Base-by-base conservation (phyloP, 2,797 vertebrate genomes). In the Rachycentron canadum region DNA sequence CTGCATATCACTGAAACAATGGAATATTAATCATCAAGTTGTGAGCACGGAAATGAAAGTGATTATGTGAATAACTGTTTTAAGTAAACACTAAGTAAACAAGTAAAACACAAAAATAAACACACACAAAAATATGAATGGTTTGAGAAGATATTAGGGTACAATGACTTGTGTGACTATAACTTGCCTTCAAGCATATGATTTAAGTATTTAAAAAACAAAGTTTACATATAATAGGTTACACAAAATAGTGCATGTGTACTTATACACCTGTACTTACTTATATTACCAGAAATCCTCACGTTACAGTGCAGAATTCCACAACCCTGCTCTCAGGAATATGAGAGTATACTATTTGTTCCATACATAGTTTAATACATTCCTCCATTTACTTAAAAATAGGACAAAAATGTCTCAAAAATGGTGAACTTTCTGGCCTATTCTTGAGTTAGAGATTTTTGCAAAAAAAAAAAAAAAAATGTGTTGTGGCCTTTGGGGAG, bases 11-110 rank as follows among this genome's bases (percentile, higher is more conserved):
- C 28, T 53, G 28, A 73, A 76, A 74, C 73, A 76, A 76, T 63
- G 34, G 45, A 62, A 49, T 56, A 76, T 82, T 50, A 83, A 74
- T 83, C 73, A 87, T 86, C 81, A 53, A 79, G 66, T 5, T 36
- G 60, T 43, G 53, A 79, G 66, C 21, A 67, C 9, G 67, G 34
- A 73, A 78, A 82, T 71, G 2, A 58, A 75, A 85, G 49, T 57
- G 49, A 52, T n/a, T 12, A 64, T 30, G 13, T 66, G 28, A 70
- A 63, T 69, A 32, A 78, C 14, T 71, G n/a, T 47, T 63, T 73
- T 63, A 26, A 70, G 28, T 11, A 32, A 55, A 64, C 19, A 53
- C 16, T 8, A 7, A 32, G 32, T 32, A 3, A 32, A 32, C 32
- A 3, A 32, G 3, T 32, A n/a, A n/a, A n/a, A n/a, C n/a, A n/a